Base-by-base conservation (phyloP, 1,140 invertebrate species). In the Nebria ingens region DNA sequence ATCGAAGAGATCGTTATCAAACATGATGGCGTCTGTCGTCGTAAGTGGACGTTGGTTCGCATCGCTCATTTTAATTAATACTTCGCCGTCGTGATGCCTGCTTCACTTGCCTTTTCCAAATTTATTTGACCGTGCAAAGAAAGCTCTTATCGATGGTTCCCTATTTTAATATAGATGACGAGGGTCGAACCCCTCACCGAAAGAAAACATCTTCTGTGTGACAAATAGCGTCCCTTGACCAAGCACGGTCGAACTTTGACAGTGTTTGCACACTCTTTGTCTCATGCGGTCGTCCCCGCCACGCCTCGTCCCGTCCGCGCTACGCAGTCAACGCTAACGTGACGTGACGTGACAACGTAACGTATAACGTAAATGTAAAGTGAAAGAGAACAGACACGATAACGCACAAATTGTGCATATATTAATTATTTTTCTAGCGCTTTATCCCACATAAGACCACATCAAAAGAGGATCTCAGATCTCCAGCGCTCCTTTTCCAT, bases 51-150 rank as follows among this genome's bases (percentile, higher is more conserved):
- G 25, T 34, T n/a, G n/a, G n/a, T n/a, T n/a, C n/a, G 25, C 53
- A 60, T 58, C 58, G 54, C 56, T 53, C 59, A 60, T 60, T 60
- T 60, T 60, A 60, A 60, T 60, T 56, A 56, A 60, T 58, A 54
- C 54, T 53, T 54, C 57, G 53, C 25, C n/a, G 6, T 9, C 25
- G 6, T 6, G 25, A 9, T 34, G 6, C 25, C 25, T n/a, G n/a
- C n/a, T n/a, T n/a, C n/a, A 34, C n/a, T 17, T 4, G 4, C 40
- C 15, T 17, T 45, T 45, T 45, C 40, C 40, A 45, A 17, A 45
- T 45, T 9, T 45, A 45, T 45, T 45, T 45, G 15, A 45, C 40
- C 40, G 40, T 17, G 40, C 15, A 45, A 45, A 45, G 25, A 45
- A 45, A 45, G 40, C 6, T 17, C 9, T 17, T 45, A 45, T 45